Evolutionary conservation across 2,888 invertebrate genomes (phyloP).

Genomic region (Globia sparganii): DNA sequence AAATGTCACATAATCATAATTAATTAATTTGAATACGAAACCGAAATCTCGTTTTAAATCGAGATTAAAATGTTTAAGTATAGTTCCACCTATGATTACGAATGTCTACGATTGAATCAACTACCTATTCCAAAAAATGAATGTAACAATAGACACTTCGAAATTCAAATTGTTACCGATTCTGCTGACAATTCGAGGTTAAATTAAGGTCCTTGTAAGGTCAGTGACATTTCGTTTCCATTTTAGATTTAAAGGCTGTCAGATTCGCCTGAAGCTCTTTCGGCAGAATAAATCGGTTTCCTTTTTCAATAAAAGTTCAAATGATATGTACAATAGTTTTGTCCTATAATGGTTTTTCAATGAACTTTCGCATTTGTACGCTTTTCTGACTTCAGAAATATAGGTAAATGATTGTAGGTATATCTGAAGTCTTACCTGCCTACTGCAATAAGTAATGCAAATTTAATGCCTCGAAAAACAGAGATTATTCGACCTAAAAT

Average conservation of each 20-base stretch:
- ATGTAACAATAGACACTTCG: constrained; percentile 45
- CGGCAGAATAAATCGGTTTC: constrained; percentile 11
- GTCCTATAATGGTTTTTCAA: not conserved
- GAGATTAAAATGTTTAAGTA: constrained; percentile 19
- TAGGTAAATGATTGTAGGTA: too few relatives aligned
- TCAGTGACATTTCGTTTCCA: constrained; percentile 6
- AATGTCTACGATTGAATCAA: constrained; percentile 20
- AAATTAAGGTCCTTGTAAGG: constrained; percentile 1
- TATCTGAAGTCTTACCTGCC: too few relatives aligned
- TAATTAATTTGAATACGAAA: not conserved
- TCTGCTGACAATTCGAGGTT: constrained; percentile 7
- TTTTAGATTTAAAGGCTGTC: not conserved
- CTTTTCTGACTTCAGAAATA: not conserved
- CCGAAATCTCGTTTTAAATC: constrained; percentile 18
- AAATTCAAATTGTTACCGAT: constrained; percentile 36
- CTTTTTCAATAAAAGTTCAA: not conserved
- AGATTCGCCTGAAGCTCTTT: not conserved
- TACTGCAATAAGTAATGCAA: not conserved
- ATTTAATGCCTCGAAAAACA: not conserved
- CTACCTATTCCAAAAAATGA: constrained; percentile 26
- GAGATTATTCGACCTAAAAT: too few relatives aligned
- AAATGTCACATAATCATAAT: not conserved
- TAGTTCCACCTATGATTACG: not conserved
- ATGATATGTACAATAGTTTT: not conserved
- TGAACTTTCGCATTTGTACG: not conserved